Conservation (phyloP, 2,797 vertebrate genomes). For the Smutsia gigantea region DNA sequence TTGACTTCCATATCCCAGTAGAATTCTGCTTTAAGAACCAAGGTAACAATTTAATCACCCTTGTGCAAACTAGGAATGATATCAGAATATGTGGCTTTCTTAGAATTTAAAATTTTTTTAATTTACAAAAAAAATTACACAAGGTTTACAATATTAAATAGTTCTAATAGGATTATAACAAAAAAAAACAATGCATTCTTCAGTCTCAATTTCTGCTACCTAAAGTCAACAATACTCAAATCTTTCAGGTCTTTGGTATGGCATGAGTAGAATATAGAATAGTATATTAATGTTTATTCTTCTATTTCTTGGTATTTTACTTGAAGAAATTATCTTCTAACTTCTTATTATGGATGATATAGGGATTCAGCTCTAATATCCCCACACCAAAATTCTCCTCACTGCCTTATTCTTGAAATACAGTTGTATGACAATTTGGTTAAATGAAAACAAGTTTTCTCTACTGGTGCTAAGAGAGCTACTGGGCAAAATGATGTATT, state of each 20-base stretch:
- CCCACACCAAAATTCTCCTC: neutral
- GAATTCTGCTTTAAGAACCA: constrained; percentile 34
- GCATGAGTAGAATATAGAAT: neutral
- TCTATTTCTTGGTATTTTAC: constrained; percentile 38
- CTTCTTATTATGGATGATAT: neutral
- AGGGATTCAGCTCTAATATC: neutral
- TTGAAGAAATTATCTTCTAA: constrained; percentile 15
- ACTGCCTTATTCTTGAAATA: constrained; percentile 1
- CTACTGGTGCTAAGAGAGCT: neutral
- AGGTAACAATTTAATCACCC: neutral
- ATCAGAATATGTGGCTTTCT: neutral
- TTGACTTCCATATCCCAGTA: neutral
- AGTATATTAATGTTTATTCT: neutral
- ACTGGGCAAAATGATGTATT: constrained; percentile 11
- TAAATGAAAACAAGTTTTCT: constrained; percentile 35
- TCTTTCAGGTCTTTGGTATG: neutral
- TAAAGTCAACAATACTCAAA: constrained; percentile 17
- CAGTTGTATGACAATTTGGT: neutral
- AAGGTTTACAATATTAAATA: neutral
- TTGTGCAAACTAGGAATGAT: neutral
- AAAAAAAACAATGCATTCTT: constrained; percentile 13
- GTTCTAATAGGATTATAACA: neutral
- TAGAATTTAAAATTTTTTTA: neutral
- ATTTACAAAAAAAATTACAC: neutral
- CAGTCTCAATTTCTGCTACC: neutral